Evolutionary conservation across 1,140 invertebrate species (phyloP), one percentile per base, ranked within the genome.

Genomic region (Mylabris phalerata): DNA sequence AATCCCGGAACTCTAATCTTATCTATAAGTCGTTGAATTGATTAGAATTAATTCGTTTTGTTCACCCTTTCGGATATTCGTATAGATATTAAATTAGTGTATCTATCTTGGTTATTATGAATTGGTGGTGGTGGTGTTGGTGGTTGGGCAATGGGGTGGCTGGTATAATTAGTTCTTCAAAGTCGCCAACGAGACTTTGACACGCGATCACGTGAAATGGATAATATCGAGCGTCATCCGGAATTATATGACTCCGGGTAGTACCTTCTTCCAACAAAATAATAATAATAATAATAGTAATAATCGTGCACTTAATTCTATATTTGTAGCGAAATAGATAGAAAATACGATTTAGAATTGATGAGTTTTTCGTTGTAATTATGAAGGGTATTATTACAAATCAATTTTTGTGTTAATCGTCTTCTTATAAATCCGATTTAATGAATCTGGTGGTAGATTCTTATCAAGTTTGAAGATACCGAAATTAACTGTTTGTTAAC

Each of bases 181-280:
- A 47, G 59, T 48, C 38, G 52, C 40, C 60, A 62, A 62, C 60
- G 60, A 58, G 60, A 50, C 38, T 40, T 39, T 27, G 38, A 49
- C 60, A 62, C 60, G 60, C 60, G 60, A 62, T 62, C 60, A 62
- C 60, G 60, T 61, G 59, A 60, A 54, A 43, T 32, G 32, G 32
- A 32, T 32, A 19, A 32, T 32, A 32, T 32, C 32, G 32, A 56
- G 46, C 48, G 46, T 47, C 52, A 55, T 55, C 52, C 52, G 44
- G 42, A 45, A 32, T 55, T 48, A 41, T 41, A 50, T 49, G 56
- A 50, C 56, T 50, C 48, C 56, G 40, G 39, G 25, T 41, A 24
- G 51, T 46, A 54, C 51, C 51, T 27, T 32, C 32, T 32, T 4
- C 32, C 32, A 32, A 32, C 7, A 32, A 5, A 32, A 32, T 32